Evolutionary conservation across 2,113 vertebrate species (phyloP), one percentile per base, ranked within the genome.

Genomic region (Salvelinus namaycush): DNA sequence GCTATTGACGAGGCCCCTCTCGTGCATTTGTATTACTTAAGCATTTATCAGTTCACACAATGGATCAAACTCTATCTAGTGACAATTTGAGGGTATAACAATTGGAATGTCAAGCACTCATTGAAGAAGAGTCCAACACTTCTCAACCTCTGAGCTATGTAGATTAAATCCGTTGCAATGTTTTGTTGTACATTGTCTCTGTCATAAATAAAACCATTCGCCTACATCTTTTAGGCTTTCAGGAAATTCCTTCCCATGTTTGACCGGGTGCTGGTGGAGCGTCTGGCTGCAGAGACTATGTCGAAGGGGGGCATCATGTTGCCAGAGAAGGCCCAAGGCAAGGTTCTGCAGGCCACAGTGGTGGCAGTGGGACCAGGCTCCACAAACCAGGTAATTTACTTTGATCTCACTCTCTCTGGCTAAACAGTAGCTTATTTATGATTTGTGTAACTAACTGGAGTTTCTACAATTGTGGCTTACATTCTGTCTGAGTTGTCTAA

Each of bases 301-400:
- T 96, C 96, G 5, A 99, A 97, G 83, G 97, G 98, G 12, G 98
- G 97, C 80, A 99, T 99, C 89, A 98, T 99, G 96, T 93, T 99
- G 85, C 98, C 97, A 34, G 97, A 99, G 90, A 99, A 99, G 88
- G 91, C 97, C n/a, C 97, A 99, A 81, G 95, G 94, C 57, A 99
- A 98, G 79, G 96, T 99, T 7, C 90, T 97, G 60, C 96, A 99
- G 72, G 98, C 97, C 5, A 97, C 95, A 0, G 96, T 99, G 5
- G 93, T 98, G 70, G 98, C 98, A 34, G 91, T 97, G n/a, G 97
- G 98, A 74, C 95, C 95, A 0, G 98, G 98, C 64, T 81, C 90
- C 2, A 89, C 90, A 83, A 96, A 90, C 86, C 96, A 96, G 95
- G 97, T 98, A 80, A 84, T 27, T n/a, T 24, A 44, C 20, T 70